Evolutionary conservation across 92 coral and sea anemone genomes (phyloP).

Genomic region (Pocillopora grandis): DNA sequence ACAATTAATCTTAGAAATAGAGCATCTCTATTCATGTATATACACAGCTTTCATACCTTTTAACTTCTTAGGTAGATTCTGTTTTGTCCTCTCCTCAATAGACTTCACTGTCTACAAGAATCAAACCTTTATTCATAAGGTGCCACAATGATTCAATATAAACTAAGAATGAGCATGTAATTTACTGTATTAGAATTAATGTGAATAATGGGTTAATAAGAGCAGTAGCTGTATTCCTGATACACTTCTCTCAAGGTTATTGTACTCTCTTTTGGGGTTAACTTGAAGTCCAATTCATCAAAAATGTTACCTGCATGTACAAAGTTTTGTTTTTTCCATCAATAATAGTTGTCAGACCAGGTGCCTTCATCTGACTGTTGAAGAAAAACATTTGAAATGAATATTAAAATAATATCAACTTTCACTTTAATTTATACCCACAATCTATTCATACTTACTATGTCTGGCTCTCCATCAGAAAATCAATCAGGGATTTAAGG

Average conservation of each 20-base stretch:
- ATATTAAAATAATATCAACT: neutral
- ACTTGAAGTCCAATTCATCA: neutral
- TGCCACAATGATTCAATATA: neutral
- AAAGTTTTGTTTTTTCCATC: slow-evolving; percentile 92
- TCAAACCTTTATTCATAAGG: neutral
- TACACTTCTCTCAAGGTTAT: no score
- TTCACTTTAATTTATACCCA: neutral
- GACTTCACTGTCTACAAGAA: slow-evolving; percentile 83
- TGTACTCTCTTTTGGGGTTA: no score
- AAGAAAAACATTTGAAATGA: neutral
- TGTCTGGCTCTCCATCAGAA: slow-evolving; percentile 70
- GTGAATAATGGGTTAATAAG: no score
- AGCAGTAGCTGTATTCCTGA: no score
- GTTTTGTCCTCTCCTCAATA: slow-evolving; percentile 86
- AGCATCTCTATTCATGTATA: no score
- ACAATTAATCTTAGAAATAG: no score
- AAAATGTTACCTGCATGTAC: slow-evolving; percentile 82
- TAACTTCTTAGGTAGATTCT: slow-evolving; percentile 72
- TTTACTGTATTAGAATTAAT: no score
- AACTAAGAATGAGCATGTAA: no score
- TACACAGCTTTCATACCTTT: slow-evolving; percentile 50
- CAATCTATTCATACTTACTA: slow-evolving; percentile 68
- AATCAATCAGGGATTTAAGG: slow-evolving; percentile 78
- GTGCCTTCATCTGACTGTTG: slow-evolving; percentile 96
- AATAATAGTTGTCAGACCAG: slow-evolving; percentile 91